A percentile compares a stretch with the other conserved stretches of the same genome.
phyloP scores from a whole-genome alignment of 2,113 vertebrate genomes.

The Caloenas nicobarica region DNA sequence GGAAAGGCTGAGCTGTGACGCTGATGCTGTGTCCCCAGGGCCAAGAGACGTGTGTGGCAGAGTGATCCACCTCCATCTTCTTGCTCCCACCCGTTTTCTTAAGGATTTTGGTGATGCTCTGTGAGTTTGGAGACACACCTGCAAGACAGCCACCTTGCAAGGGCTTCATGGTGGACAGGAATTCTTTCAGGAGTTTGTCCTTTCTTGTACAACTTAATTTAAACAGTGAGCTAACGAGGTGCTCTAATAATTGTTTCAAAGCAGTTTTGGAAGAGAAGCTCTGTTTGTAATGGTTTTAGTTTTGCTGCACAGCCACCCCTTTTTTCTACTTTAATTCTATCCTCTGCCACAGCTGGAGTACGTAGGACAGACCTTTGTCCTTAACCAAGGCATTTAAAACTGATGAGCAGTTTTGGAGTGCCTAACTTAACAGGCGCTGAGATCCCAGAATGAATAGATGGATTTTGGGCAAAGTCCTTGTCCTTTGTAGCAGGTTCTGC shows the following conservation, averaged over 20 bases:
- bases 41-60: rapidly evolving
- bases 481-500: not conserved
- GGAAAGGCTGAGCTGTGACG: not conserved
- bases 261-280: not conserved
- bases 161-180: not conserved
- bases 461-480: not conserved
- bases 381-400: rapidly evolving
- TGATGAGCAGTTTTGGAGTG: not conserved
- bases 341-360: not conserved
- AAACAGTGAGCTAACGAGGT: rapidly evolving
- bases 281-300: not conserved
- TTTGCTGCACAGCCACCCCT: not conserved
- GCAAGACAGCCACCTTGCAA: not conserved
- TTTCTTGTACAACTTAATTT: not conserved
- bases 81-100: not conserved
- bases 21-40: not conserved
- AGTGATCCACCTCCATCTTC: not conserved
- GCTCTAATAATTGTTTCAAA: not conserved
- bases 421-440: rapidly evolving
- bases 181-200: not conserved
- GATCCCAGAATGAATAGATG: not conserved
- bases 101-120: not conserved
- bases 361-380: not conserved
- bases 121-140: not conserved
- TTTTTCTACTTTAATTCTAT: not conserved